A percentile compares a stretch with the other conserved stretches of the same genome.
Conservation (phyloP, 2,797 vertebrate genomes). For the Leptodactylus fallax region DNA sequence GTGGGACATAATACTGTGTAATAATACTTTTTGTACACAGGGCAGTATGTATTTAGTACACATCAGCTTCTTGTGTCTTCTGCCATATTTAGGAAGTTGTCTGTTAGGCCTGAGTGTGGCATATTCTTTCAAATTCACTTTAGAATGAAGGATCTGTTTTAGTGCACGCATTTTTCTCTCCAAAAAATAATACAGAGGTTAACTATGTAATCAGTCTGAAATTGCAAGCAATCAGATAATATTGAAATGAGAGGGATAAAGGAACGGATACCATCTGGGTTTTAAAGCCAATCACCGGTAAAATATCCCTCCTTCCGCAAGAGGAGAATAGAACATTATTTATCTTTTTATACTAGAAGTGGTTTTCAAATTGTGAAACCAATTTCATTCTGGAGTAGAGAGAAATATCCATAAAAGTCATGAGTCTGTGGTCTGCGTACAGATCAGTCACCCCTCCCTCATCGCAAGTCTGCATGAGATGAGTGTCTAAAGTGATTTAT, state of each 20-base stretch:
- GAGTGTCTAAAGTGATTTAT: conserved; percentile 60
- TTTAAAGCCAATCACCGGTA: conserved; percentile 53
- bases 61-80: background rate
- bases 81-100: conserved; percentile 30
- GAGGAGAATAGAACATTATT: conserved; percentile 60
- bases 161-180: conserved; percentile 25
- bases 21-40: background rate
- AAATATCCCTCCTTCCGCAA: conserved; percentile 59
- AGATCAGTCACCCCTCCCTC: conserved; percentile 29
- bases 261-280: conserved; percentile 59
- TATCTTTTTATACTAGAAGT: conserved; percentile 53
- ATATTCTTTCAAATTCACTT: conserved; percentile 30
- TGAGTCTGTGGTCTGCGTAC: conserved; percentile 40
- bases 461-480: conserved; percentile 25
- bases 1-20: too few relatives aligned
- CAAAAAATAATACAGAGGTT: conserved; percentile 46
- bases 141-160: conserved; percentile 48
- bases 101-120: background rate
- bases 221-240: conserved; percentile 63
- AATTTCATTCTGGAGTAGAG: conserved; percentile 54
- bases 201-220: conserved; percentile 61
- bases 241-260: conserved; percentile 62
- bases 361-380: conserved; percentile 57
- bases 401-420: conserved; percentile 56
- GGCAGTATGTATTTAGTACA: background rate